Base-by-base conservation (phyloP, 1,140 invertebrate genomes). In the Drosophila kepulauana region DNA sequence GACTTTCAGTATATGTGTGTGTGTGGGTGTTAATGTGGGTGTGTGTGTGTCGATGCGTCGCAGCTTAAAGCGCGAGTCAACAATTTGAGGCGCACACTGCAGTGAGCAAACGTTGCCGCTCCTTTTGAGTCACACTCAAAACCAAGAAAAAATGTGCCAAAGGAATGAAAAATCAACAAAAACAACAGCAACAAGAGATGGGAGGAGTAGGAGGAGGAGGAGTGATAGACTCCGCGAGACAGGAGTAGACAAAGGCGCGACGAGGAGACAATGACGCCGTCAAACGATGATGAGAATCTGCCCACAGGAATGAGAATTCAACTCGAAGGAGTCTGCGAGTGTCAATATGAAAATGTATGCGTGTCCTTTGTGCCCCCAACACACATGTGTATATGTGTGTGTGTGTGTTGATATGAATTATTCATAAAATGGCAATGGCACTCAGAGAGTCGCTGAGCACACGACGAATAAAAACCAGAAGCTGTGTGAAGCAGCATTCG, bases 381-480 rank as follows among this genome's bases (percentile, higher is more conserved):
- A 13, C 30, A 56, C 15, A 15, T 28, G 5, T 8, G 13, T 57
- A 15, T 72, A 41, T 57, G 13, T 67, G 3, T 63, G 35, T 79
- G 75, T 65, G 74, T 79, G 82, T 87, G 72, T 80, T 71, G 75
- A 78, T 88, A 88, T 88, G 85, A 88, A 88, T 88, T 88, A 88
- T 88, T 88, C 85, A 88, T 88, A 88, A 88, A 88, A 88, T 89
- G 85, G 72, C 85, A 89, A 88, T 85, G 85, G 85, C 81, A 84
- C 75, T 57, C 54, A 41, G 33, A 33, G 33, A 33, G 13, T 75
- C 78, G 59, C 15, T 49, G 66, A 80, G 35, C 35, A 66, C 79
- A 71, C 48, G 71, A 81, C 61, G 64, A 79, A 87, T 78, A 87
- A 73, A 81, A 87, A 77, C 78, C 81, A 72, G 69, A 72, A 86